Percentiles rank a stretch among this genome's conserved stretches.
These are phyloP conservation scores for Lepeophtheirus nordmannii DNA, from an alignment of 2,888 invertebrate species.

Conservation along the genomic window DNA sequence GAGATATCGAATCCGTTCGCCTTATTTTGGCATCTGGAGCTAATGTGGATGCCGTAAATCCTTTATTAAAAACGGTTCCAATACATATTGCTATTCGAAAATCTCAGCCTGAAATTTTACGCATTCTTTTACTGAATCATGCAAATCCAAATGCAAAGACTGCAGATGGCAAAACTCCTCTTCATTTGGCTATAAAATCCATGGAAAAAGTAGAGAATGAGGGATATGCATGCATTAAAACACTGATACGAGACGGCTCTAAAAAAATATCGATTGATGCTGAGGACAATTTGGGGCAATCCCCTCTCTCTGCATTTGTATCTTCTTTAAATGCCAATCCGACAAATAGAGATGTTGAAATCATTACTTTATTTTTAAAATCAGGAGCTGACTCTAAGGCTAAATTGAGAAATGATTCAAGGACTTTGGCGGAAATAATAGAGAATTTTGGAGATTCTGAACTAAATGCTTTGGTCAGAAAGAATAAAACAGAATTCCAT, in stretches of 20 bases:
- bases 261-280: not conserved
- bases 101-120: not conserved
- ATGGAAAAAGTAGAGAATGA: not conserved
- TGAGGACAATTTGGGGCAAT: not conserved
- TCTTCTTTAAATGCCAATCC: not conserved
- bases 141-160: not conserved
- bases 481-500: too few species aligned
- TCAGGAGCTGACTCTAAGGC: not conserved
- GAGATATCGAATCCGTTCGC: not conserved
- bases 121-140: not conserved
- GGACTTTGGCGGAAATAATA: not conserved
- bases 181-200: constrained; percentile 12
- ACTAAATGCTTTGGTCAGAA: not conserved
- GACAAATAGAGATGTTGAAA: not conserved
- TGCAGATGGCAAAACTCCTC: constrained; percentile 11
- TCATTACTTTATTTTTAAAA: not conserved
- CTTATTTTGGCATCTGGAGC: constrained; percentile 1
- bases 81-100: constrained; percentile 17
- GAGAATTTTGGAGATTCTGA: not conserved
- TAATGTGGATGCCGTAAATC: not conserved
- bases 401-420: too few species aligned
- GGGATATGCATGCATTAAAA: constrained; percentile 5
- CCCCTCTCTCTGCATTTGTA: too few species aligned
- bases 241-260: not conserved
- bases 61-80: not conserved